Base-by-base conservation (phyloP, 2,113 vertebrate species). In the Macaca mulatta region DNA sequence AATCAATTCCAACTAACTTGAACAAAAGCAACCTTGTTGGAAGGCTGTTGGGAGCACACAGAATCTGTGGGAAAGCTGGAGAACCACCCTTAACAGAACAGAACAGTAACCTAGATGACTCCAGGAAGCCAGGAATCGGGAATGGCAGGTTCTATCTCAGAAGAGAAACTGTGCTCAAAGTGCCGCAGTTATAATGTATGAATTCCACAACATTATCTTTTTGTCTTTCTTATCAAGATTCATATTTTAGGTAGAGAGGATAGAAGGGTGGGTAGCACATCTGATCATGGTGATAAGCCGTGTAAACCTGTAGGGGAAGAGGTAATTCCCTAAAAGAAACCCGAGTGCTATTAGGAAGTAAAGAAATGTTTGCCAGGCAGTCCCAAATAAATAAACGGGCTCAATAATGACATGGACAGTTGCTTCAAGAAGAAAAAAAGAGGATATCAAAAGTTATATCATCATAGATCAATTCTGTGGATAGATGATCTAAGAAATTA, bases 401-500 rank as follows among this genome's bases (percentile, higher is more conserved):
- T 78, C 61, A 86, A 64, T n/a, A 59, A 25, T 90, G 11, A 69
- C 38, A 8, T 35, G 10, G 45, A 79, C 5, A 17, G 79, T 94
- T 80, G 64, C 45, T 50, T 89, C 81, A 82, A 67, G 10, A 43
- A 64, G 16, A 85, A 88, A 84, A 88, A 52, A 50, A 67, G 10
- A 8, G 3, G 52, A 50, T 90, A 89, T 57, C 30, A 90, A 94
- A 74, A 90, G 32, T 83, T 48, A 22, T 82, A 84, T 96, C 43
- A 89, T 75, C 50, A 17, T 45, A 17, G 61, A 83, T 74, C 35
- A 72, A 50, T 35, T 93, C 38, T 80, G 30, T 59, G 10, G 59
- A n/a, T 57, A 77, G 23, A 55, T 87, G 93, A 88, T 77, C 77
- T 64, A 81, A 75, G n/a, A 80, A 70, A 81, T 92, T 82, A 81